Evolutionary conservation across 2,888 invertebrate genomes (phyloP).

Genomic region (Idaea dimidiata): DNA sequence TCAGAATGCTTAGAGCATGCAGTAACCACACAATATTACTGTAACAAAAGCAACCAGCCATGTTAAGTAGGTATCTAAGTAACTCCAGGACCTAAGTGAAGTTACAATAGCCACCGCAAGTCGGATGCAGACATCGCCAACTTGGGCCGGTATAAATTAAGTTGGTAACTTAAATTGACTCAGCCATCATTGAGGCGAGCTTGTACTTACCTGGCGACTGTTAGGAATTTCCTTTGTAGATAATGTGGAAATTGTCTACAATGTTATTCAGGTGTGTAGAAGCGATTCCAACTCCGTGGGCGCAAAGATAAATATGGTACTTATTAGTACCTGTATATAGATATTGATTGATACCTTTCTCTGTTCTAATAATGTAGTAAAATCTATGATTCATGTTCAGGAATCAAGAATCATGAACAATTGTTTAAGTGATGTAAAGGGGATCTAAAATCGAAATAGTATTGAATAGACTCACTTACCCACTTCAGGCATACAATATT

Average conservation of each 20-base stretch:
- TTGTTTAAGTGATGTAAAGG: too few species aligned
- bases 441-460: too few species aligned
- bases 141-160: conserved; percentile 53
- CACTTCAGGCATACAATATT: too few species aligned
- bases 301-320: too few species aligned
- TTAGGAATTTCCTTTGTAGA: background rate
- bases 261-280: background rate
- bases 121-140: conserved; percentile 48
- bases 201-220: conserved; percentile 13
- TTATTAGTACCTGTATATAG: too few species aligned
- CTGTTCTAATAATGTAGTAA: too few species aligned
- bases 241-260: conserved; percentile 2
- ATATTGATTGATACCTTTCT: too few species aligned
- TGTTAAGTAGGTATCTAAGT: background rate
- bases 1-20: background rate
- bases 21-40: background rate
- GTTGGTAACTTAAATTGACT: conserved; percentile 66
- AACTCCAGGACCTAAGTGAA: background rate
- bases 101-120: conserved; percentile 36
- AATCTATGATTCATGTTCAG: too few species aligned
- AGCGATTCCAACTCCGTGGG: too few species aligned
- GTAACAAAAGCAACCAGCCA: conserved; percentile 13
- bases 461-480: too few species aligned
- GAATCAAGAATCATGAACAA: too few species aligned
- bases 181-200: conserved; percentile 44